Evolutionary conservation across 2,113 vertebrate species (phyloP).

Genomic region (Xenopus tropicalis): UCB_Xtro_10.0 CM004450.2:25978501-25979000

Average conservation of each 20-base stretch:
- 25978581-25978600: constrained; percentile 30
- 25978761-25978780: too few species aligned
- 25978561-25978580: constrained; percentile 14
- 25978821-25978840: too few species aligned
- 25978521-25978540: not conserved
- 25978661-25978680: not conserved
- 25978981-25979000: constrained; percentile 14
- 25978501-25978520: constrained; percentile 4
- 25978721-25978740: not conserved
- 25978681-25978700: too few species aligned
- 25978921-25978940: not conserved
- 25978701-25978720: too few species aligned
- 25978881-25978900: too few species aligned
- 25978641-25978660: not conserved
- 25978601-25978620: constrained; percentile 8
- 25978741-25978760: too few species aligned
- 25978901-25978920: too few species aligned
- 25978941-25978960: not conserved
- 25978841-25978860: too few species aligned
- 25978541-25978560: constrained; percentile 12
- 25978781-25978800: too few species aligned
- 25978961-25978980: not conserved
- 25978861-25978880: too few species aligned
- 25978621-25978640: constrained; percentile 1
- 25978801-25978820: too few species aligned